phyloP scores from a whole-genome alignment of 2,113 vertebrate genomes.

The Lophius piscatorius region DNA sequence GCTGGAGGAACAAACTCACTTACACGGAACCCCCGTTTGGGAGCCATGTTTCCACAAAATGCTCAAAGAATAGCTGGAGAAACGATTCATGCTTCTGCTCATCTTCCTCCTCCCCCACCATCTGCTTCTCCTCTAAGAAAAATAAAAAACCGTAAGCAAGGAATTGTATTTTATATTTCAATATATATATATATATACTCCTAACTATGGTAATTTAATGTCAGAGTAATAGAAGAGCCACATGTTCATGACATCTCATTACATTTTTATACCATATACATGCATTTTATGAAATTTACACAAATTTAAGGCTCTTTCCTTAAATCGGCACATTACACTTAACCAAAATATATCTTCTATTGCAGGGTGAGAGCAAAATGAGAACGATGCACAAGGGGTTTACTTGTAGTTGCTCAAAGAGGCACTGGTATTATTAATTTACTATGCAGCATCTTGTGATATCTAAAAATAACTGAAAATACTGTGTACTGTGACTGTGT shows the following conservation, averaged over 20 bases:
- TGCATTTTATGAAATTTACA: no score
- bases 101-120: background rate
- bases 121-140: background rate
- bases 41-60: background rate
- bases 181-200: background rate
- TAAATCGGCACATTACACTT: no score
- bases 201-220: background rate
- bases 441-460: constrained; percentile 32
- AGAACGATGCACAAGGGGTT: constrained; percentile 11
- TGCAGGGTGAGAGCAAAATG: constrained; percentile 3
- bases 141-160: background rate
- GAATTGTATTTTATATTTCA: background rate
- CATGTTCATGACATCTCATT: no score
- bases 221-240: constrained; percentile 31
- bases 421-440: constrained; percentile 22
- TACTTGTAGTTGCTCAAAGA: constrained; percentile 10
- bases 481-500: constrained; percentile 16
- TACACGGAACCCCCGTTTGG: constrained; percentile 22
- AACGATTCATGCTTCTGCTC: background rate
- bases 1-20: constrained; percentile 9
- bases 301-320: no score
- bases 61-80: background rate
- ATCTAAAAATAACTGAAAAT: constrained; percentile 45
- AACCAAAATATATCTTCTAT: constrained; percentile 21
- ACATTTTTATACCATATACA: no score